Base-by-base conservation (phyloP, 2,888 invertebrate genomes). In the Scrobipalpa costella region DNA sequence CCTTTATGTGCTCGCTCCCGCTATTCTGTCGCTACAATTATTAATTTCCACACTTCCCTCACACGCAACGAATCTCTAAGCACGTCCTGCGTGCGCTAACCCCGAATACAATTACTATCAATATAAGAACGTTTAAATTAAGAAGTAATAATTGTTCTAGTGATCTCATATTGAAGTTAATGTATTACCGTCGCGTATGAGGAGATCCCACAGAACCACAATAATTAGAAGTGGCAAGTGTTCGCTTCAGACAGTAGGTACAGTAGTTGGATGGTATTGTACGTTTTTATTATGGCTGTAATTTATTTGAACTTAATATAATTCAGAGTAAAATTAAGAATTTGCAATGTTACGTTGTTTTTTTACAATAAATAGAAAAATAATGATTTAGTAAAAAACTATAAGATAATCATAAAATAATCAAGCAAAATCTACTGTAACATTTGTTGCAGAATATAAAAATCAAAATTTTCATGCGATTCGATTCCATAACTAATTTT, bases 21-120 rank as follows among this genome's bases (percentile, higher is more conserved):
- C 27, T 27, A 27, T 5, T 27, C 27, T 2, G 27, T 27, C 27
- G 27, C 27, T 27, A 27, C 27, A 27, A 27, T 27, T 27, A n/a
- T 15, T 44, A 13, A 40, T 13, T 15, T 15, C 15, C n/a, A 2
- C 8, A 15, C n/a, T 44, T 15, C n/a, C 3, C 7, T 55, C 55
- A 55, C 21, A 55, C 33, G 33, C 55, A 55, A 33, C 55, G 33
- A 33, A 55, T 21, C 55, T 2, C 7, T n/a, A n/a, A n/a, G 27
- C 33, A 55, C 55, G 55, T 21, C 55, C 55, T 27, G 55, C 55
- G 55, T 55, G 55, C 7, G 27, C 27, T 27, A 27, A 27, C 21
- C 11, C 13, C 11, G 0, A n/a, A 15, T 15, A 44, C 44, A 44
- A 44, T n/a, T 44, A 44, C n/a, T 5, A n/a, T 44, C 44, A 44